Evolutionary conservation across 2,113 vertebrate genomes (phyloP), one percentile per base, ranked within the genome.

Genomic region (Zootoca vivipara): DNA sequence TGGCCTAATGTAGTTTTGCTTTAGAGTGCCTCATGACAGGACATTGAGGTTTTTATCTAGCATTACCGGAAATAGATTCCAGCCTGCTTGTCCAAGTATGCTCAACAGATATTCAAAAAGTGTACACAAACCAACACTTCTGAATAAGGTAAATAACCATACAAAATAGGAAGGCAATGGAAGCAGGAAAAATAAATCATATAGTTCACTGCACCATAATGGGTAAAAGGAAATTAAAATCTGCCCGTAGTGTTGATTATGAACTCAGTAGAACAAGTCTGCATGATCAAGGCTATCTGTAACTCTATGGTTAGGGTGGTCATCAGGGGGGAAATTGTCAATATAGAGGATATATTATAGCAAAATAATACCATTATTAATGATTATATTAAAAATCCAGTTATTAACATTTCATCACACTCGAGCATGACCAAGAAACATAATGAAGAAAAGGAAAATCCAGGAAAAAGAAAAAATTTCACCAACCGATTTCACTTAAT

Each of bases 151-250:
- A 80, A 85, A 80, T 64, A 82, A 46, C 42, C 20, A n/a, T 72
- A 56, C 30, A 89, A 81, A 85, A 38, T 5, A 89, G 16, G 2
- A 30, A 64, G 64, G 58, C 22, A 74, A 24, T 79, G 56, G 28
- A 64, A 67, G 30, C 46, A 75, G 42, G 62, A 80, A 85, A 74
- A 82, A 87, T 40, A 70, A 40, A 74, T 73, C 56, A 75, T 82
- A 56, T 64, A 64, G 77, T 82, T 80, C 62, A 89, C 28, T 75
- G 67, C 40, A 62, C 30, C 16, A 52, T 35, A 74, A 74, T 67
- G 40, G 40, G 20, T 52, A 82, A 81, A 85, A 89, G 69, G 69
- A 89, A 80, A 89, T 65, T 85, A 89, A 80, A 89, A 52, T 46
- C 77, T 89, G 65, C 38, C 80, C 28, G n/a, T 58, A 2, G 62